Evolutionary conservation across 2,888 invertebrate species (phyloP), one percentile per base, ranked within the genome.

Genomic region (Pollenia griseotomentosa): DNA sequence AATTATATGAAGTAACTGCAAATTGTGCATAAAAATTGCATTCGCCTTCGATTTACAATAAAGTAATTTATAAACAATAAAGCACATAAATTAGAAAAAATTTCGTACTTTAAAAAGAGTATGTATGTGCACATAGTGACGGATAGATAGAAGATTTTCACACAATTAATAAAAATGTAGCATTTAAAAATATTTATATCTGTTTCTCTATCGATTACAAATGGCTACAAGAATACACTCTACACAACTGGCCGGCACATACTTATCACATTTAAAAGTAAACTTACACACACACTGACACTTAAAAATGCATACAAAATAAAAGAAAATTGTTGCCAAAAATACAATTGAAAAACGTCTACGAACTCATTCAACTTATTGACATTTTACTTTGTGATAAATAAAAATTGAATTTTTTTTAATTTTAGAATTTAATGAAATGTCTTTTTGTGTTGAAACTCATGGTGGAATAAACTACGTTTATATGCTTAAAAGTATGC

Each of bases 341-440:
- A 87, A 84, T 87, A 87, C 44, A 68, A 73, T 84, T 63, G 16
- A 73, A 83, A 71, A 83, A 84, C 77, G 77, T 87, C 80, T 87
- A 84, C 73, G 87, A 87, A 87, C 84, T 81, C 84, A 73, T 46
- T 74, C 81, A 81, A 87, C 87, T 87, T 78, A 81, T 81, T 87
- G 87, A 87, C 83, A 87, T 87, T 87, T 87, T 57, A 74, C 33
- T 80, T 74, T 48, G 23, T 75, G n/a, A 53, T 48, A 23, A 55
- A 84, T 51, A 73, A 53, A 79, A 68, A 19, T 53, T 40, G n/a
- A 33, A 42, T 61, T 12, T 75, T 85, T 79, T 3, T 81, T 55
- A 12, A 14, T 12, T 33, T 44, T 42, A 6, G 10, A 48, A 68
- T 8, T 12, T 44, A 65, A 65, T 19, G 11, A 33, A 66, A n/a